phyloP scores from a whole-genome alignment of 2,888 invertebrate genomes.

The Seladonia tumulorum region DNA sequence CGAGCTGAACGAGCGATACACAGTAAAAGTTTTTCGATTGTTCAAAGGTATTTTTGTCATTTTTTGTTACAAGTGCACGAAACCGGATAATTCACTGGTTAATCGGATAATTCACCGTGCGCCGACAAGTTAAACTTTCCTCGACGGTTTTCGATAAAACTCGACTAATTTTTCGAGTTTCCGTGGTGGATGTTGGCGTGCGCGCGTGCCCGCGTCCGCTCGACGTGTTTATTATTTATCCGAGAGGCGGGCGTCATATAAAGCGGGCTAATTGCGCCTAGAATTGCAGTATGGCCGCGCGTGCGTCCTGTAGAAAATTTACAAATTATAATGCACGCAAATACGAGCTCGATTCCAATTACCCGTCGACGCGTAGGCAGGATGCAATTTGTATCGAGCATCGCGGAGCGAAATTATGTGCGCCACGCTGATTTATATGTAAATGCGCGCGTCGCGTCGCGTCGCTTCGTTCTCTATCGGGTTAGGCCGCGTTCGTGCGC shows the following conservation, averaged over 20 bases:
- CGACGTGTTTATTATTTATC: constrained; percentile 40
- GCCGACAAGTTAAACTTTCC: too few species aligned
- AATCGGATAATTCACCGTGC: too few species aligned
- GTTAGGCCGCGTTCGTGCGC: neutral
- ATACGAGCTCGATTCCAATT: constrained; percentile 38
- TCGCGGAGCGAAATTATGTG: constrained; percentile 30
- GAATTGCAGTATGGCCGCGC: constrained; percentile 12
- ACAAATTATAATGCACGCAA: constrained; percentile 42
- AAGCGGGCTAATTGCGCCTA: constrained; percentile 25
- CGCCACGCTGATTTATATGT: constrained; percentile 30
- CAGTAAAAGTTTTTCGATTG: too few species aligned
- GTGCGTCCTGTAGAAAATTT: constrained; percentile 30
- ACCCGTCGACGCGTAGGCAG: constrained; percentile 7
- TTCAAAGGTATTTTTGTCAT: too few species aligned
- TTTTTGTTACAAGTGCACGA: too few species aligned
- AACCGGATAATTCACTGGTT: too few species aligned
- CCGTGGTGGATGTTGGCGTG: neutral
- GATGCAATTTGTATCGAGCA: constrained; percentile 39
- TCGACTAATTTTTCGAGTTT: neutral
- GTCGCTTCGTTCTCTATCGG: neutral
- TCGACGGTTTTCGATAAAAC: neutral
- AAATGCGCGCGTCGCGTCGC: constrained; percentile 9
- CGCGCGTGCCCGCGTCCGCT: too few species aligned
- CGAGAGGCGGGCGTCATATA: constrained; percentile 22
- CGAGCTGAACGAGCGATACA: too few species aligned